Conservation (phyloP, 2,888 invertebrate genomes). For the Oscheius myriophilus region DNA sequence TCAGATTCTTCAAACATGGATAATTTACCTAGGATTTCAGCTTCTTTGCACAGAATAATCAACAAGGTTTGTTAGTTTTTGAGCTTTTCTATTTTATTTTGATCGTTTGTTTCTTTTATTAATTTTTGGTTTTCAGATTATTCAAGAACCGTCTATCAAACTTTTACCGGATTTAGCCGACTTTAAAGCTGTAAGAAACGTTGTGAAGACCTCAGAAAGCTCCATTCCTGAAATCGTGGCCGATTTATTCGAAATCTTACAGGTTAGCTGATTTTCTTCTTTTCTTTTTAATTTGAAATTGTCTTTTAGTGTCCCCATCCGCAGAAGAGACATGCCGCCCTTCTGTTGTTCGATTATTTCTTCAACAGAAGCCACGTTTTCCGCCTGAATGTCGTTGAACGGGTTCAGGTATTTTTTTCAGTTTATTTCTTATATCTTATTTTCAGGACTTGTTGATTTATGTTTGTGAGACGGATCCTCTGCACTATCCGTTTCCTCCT, state of each 20-base stretch:
- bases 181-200: conserved; percentile 11
- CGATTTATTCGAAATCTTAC: background rate
- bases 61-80: too few species aligned
- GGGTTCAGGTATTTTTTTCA: conserved; percentile 40
- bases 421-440: background rate
- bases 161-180: background rate
- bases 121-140: too few species aligned
- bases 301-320: conserved; percentile 36
- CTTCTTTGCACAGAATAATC: too few species aligned
- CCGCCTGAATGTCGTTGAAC: conserved; percentile 48
- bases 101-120: too few species aligned
- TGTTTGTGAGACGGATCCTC: conserved; percentile 57
- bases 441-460: conserved; percentile 58
- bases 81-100: too few species aligned
- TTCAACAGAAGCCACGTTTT: conserved; percentile 56
- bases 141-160: background rate
- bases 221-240: background rate
- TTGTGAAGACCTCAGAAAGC: background rate
- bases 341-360: conserved; percentile 58
- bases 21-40: too few species aligned
- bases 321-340: conserved; percentile 43
- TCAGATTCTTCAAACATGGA: too few species aligned
- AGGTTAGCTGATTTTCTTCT: too few species aligned
- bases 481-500: conserved; percentile 57
- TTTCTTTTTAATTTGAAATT: conserved; percentile 1